Percentiles rank a stretch among this genome's conserved stretches.
Evolutionary conservation across 2,888 invertebrate genomes (phyloP).

Genomic region (Smittia aterrima): DNA sequence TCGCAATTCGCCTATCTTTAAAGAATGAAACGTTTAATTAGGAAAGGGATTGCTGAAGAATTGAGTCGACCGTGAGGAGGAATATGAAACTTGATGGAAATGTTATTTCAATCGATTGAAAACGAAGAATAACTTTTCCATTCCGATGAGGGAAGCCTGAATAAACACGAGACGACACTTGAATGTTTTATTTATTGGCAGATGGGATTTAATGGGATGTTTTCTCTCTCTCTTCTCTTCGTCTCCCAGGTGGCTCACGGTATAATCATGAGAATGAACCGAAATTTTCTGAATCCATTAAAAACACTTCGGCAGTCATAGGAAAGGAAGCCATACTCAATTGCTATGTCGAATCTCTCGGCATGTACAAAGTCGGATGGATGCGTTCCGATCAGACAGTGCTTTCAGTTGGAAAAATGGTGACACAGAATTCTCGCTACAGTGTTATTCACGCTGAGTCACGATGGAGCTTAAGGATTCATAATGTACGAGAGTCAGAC

Average conservation of each 20-base stretch:
- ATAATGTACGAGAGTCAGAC: slow-evolving; percentile 69
- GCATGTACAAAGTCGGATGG: slow-evolving; percentile 66
- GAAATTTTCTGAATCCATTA: neutral
- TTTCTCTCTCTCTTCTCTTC: neutral
- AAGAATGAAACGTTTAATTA: no score
- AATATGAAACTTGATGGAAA: no score
- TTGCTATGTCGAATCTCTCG: slow-evolving; percentile 2
- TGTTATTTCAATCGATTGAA: slow-evolving; percentile 15
- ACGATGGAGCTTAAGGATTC: slow-evolving; percentile 71
- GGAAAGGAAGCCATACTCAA: slow-evolving; percentile 18
- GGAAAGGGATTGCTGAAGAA: no score
- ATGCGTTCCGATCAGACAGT: slow-evolving; percentile 74
- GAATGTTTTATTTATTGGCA: slow-evolving; percentile 13
- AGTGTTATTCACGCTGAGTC: slow-evolving; percentile 68
- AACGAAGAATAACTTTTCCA: neutral
- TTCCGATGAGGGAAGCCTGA: neutral
- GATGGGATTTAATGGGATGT: neutral
- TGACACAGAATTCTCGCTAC: slow-evolving; percentile 71
- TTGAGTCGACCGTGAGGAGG: no score
- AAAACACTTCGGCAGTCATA: neutral
- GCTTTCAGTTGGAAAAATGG: slow-evolving; percentile 69
- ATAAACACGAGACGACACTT: slow-evolving; percentile 10
- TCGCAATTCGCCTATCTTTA: no score
- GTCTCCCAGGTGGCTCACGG: neutral
- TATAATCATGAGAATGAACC: neutral